These are phyloP conservation scores for Hylia prasina DNA, from an alignment of 2,113 vertebrate species.

Conservation along the genomic window DNA sequence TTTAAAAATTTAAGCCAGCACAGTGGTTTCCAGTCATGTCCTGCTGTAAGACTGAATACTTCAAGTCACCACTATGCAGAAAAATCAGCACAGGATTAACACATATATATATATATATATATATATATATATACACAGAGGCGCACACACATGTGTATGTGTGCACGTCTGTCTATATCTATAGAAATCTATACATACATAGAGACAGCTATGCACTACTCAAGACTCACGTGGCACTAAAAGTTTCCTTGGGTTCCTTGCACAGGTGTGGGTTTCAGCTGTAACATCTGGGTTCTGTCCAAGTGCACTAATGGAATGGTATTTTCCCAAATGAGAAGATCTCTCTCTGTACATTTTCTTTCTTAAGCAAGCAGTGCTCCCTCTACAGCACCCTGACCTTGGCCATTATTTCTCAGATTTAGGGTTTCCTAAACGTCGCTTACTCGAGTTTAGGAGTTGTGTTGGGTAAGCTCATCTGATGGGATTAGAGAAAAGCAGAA, in stretches of 20 bases:
- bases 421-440: background rate
- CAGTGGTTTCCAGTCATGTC: background rate
- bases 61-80: background rate
- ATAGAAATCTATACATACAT: background rate
- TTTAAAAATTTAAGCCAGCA: background rate
- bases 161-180: background rate
- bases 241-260: background rate
- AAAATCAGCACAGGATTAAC: background rate
- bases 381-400: background rate
- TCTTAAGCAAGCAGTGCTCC: background rate
- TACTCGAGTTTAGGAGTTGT: background rate
- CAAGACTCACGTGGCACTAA: background rate
- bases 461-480: background rate
- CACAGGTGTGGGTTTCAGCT: background rate
- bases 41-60: background rate
- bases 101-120: no score
- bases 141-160: background rate
- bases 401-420: background rate
- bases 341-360: background rate
- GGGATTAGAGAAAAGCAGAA: background rate
- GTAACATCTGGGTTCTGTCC: background rate
- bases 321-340: background rate
- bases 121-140: background rate
- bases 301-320: background rate
- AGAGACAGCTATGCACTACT: fast-evolving